Conservation (phyloP, 2,113 vertebrate species). For the Osmerus mordax region DNA sequence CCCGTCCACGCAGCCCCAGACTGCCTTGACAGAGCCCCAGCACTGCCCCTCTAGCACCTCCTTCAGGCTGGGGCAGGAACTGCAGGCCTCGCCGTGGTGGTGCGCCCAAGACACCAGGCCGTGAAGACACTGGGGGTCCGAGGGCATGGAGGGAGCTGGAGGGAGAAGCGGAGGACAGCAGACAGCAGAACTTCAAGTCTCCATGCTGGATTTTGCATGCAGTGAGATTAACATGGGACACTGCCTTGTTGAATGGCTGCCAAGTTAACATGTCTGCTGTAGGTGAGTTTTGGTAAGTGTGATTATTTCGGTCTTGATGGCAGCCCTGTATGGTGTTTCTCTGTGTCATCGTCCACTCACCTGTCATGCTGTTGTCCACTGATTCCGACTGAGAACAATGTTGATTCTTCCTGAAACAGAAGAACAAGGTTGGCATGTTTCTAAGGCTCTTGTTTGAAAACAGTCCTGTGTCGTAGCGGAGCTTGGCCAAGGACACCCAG, state of each 20-base stretch:
- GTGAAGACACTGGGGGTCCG: slow-evolving; percentile 80
- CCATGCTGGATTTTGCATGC: no score
- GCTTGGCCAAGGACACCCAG: not conserved
- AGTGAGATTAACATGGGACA: no score
- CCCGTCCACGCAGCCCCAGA: slow-evolving; percentile 84
- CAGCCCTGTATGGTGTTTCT: not conserved
- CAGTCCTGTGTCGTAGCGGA: not conserved
- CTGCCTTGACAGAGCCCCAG: slow-evolving; percentile 76
- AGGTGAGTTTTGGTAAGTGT: no score
- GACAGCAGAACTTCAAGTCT: not conserved
- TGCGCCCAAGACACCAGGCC: slow-evolving; percentile 87
- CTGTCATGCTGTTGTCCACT: slow-evolving; percentile 22
- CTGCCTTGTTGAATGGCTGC: no score
- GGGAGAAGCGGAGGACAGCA: not conserved
- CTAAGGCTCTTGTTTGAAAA: not conserved
- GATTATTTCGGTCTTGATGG: not conserved
- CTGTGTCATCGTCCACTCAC: slow-evolving; percentile 37
- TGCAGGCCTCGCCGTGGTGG: slow-evolving; percentile 77
- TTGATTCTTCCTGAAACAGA: slow-evolving; percentile 53
- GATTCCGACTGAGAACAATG: slow-evolving; percentile 29
- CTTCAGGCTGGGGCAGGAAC: slow-evolving; percentile 77
- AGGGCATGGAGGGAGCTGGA: slow-evolving; percentile 66
- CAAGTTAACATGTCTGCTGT: no score
- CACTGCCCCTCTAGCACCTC: slow-evolving; percentile 83
- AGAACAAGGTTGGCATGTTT: not conserved